Evolutionary conservation across 2,797 vertebrate species (phyloP), one percentile per base, ranked within the genome.

Genomic region (Oreochromis mossambicus): DNA sequence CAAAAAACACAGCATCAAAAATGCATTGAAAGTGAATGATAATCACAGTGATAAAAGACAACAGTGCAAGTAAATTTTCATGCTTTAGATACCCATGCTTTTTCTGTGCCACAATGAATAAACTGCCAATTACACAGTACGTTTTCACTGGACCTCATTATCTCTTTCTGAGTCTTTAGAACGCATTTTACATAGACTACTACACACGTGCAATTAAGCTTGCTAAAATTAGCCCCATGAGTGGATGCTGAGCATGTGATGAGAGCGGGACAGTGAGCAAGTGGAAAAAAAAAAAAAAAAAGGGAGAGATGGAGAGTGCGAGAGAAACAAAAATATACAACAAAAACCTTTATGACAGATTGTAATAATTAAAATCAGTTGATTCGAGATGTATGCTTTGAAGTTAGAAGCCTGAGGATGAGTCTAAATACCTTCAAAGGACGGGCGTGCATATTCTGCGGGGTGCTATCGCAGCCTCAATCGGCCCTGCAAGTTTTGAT

Each of bases 181-280:
- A 78, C 63, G n/a, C 73, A 84, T 89, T 92, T 88, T 79, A 87
- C 80, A 87, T 83, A 83, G 84, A 84, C 83, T 85, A 21, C 79
- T 79, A 84, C 82, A 86, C 63, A 85, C 81, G 87, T 90, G 87
- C 86, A 94, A 91, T 92, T 91, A 90, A 82, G 83, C 91, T 88
- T 68, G 86, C 86, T 89, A 88, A 92, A 89, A 90, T 89, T 87
- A 90, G 86, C 61, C 58, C 78, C 82, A 61, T 56, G 58, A 85
- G 84, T 79, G 77, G 81, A 77, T 78, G 84, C 50, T 7, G 52
- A 36, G 77, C 66, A 79, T 70, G 32, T 87, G 82, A 84, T 84
- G 84, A 73, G 58, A 55, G 51, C 10, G 4, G 66, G 75, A 89
- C 56, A 54, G 52, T 63, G 80, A 91, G 41, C 32, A 58, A 83